Evolutionary conservation across 2,797 vertebrate genomes (phyloP).

Genomic region (Molossus molossus): DNA sequence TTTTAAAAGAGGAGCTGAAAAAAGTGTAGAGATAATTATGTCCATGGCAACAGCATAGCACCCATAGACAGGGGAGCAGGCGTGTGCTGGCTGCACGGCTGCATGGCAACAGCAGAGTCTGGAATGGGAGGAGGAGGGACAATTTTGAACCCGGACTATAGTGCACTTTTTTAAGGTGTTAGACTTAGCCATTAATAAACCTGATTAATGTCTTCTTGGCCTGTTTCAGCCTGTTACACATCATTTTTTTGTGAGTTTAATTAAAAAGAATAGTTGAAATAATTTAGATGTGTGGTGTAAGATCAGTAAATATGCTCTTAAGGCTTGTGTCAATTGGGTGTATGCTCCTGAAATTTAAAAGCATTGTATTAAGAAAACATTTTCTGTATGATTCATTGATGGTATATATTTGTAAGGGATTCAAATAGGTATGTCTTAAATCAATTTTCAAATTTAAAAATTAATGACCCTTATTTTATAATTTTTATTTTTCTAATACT

Average conservation of each 20-base stretch:
- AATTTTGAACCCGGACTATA: neutral
- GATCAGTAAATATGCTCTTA: neutral
- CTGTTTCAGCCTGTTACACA: neutral
- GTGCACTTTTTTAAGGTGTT: neutral
- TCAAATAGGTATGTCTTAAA: neutral
- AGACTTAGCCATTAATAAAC: neutral
- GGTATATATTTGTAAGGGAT: neutral
- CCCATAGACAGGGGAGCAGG: neutral
- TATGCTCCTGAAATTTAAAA: constrained; percentile 15
- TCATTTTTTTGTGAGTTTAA: neutral
- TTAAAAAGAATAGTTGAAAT: neutral
- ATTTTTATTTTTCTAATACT: neutral
- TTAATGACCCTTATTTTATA: neutral
- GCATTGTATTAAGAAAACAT: neutral
- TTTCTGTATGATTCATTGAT: neutral
- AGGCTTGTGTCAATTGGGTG: neutral
- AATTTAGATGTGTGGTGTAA: neutral
- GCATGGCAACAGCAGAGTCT: neutral
- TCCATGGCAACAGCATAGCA: constrained; percentile 76
- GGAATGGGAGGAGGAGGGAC: neutral
- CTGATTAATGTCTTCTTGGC: neutral
- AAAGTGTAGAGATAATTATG: constrained; percentile 62
- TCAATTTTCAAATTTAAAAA: constrained; percentile 11
- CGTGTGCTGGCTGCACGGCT: neutral
- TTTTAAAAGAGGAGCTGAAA: constrained; percentile 71